Conservation (phyloP, 2,797 vertebrate species). For the Sphenodon punctatus region DNA sequence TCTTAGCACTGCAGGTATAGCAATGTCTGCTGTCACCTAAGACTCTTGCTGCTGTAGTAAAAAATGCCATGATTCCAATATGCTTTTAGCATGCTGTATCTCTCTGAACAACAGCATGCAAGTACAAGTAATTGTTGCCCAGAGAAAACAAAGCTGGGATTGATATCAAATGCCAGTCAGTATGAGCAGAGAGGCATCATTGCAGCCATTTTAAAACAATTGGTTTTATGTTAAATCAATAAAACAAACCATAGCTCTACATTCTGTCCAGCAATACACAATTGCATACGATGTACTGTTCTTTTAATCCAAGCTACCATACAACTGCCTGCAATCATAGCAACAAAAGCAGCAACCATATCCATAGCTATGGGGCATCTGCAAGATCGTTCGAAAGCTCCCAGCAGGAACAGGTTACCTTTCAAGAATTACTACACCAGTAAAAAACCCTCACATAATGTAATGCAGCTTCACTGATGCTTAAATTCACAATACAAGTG, state of each 20-base stretch:
- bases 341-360: conserved; percentile 65
- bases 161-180: conserved; percentile 44
- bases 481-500: not conserved
- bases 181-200: conserved; percentile 41
- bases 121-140: conserved; percentile 41
- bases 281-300: conserved; percentile 56
- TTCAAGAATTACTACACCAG: conserved; percentile 34
- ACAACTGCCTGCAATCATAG: conserved; percentile 63
- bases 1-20: conserved; percentile 33
- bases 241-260: conserved; percentile 3
- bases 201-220: conserved; percentile 49
- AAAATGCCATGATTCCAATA: conserved; percentile 59
- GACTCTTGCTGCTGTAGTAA: conserved; percentile 22
- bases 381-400: conserved; percentile 37
- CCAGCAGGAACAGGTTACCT: conserved; percentile 25
- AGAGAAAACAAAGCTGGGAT: conserved; percentile 46
- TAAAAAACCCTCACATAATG: not conserved
- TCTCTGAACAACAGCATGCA: conserved; percentile 30
- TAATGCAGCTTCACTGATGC: not conserved
- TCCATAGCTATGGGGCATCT: conserved; percentile 57
- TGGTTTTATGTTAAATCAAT: conserved; percentile 26
- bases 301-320: conserved; percentile 44
- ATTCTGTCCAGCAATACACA: conserved; percentile 38
- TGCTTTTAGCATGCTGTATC: conserved; percentile 51
- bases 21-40: conserved; percentile 20